A percentile compares a stretch with the other conserved stretches of the same genome.
Evolutionary conservation across 2,888 invertebrate species (phyloP).

Genomic region (Lasioglossum pauxillum): DNA sequence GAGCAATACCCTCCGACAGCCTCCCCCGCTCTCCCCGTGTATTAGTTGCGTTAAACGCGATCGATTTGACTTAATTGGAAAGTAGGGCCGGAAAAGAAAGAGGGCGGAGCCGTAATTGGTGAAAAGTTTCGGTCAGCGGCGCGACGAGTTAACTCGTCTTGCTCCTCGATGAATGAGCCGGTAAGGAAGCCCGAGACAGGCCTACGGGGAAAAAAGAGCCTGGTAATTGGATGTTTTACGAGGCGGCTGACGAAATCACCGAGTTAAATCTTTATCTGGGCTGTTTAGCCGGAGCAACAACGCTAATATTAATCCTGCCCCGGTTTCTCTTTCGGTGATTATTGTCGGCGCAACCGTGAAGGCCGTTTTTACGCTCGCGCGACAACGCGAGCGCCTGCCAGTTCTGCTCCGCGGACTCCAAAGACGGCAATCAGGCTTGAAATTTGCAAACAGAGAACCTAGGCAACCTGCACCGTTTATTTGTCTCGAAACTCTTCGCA

Average conservation of each 20-base stretch:
- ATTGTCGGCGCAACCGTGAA: conserved; percentile 32
- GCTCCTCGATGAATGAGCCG: conserved; percentile 16
- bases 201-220: not conserved
- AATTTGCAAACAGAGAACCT: not conserved
- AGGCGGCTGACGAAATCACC: conserved; percentile 46
- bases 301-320: conserved; percentile 52
- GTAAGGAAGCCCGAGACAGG: not conserved
- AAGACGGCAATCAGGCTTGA: conserved; percentile 9
- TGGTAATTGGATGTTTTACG: conserved; percentile 63
- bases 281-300: conserved; percentile 22
- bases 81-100: not conserved
- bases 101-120: conserved; percentile 22
- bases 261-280: conserved; percentile 39
- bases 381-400: not conserved
- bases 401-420: not conserved
- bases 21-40: not conserved
- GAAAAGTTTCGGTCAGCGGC: conserved; percentile 22
- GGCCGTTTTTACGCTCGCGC: conserved; percentile 14
- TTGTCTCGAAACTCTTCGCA: not conserved
- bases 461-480: not conserved
- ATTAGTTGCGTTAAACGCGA: not conserved
- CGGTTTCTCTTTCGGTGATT: conserved; percentile 28
- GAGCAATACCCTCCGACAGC: not conserved
- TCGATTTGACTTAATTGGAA: conserved; percentile 1
- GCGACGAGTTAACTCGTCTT: conserved; percentile 40